phyloP scores from a whole-genome alignment of 1,140 invertebrate species.

The Eurosta solidaginis region DNA sequence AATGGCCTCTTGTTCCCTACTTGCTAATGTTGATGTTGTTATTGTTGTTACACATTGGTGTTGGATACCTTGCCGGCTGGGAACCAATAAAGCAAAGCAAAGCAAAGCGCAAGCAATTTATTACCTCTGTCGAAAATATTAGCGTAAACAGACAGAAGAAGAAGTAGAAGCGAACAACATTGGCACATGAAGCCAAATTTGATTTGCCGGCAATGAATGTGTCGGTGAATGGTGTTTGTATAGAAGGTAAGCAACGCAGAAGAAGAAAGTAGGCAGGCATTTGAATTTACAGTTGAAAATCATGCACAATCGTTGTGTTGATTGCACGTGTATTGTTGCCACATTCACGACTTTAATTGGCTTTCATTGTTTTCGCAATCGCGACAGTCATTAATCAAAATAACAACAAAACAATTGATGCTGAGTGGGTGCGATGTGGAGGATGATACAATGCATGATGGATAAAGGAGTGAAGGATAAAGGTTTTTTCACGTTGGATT shows the following conservation, averaged over 20 bases:
- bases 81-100: constrained; percentile 23
- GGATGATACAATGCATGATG: not conserved
- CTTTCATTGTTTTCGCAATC: constrained; percentile 16
- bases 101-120: too few relatives aligned
- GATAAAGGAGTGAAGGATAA: not conserved
- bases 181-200: not conserved
- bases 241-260: not conserved
- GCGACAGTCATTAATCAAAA: constrained; percentile 20
- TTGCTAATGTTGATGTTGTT: not conserved
- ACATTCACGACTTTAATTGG: constrained; percentile 12
- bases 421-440: not conserved
- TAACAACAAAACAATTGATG: not conserved
- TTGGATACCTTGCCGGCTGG: not conserved
- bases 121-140: constrained; percentile 1
- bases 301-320: not conserved
- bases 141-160: not conserved
- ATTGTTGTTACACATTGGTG: not conserved
- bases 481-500: not conserved
- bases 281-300: too few relatives aligned
- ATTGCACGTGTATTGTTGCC: constrained; percentile 11
- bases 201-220: not conserved
- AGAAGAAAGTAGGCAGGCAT: not conserved
- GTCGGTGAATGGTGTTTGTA: too few relatives aligned
- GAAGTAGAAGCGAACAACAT: not conserved
- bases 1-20: not conserved